These are phyloP conservation scores for Etia nguti DNA, from an alignment of 2,113 vertebrate genomes.

Conservation along the genomic window DNA sequence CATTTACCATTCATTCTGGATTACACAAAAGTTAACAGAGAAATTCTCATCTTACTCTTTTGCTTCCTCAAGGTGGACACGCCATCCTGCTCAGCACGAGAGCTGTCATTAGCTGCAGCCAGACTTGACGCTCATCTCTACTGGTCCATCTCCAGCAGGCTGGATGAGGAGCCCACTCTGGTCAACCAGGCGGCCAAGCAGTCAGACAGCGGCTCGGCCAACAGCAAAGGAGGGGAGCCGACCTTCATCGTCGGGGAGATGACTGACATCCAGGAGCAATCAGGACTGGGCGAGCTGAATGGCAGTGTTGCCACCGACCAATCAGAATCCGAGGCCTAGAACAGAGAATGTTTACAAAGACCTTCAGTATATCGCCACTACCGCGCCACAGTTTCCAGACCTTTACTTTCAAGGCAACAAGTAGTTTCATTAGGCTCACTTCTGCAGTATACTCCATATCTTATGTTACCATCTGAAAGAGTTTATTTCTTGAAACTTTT, in stretches of 20 bases:
- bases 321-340: constrained; percentile 80
- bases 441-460: constrained; percentile 12
- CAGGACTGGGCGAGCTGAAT: constrained; percentile 76
- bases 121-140: constrained; percentile 89
- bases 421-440: constrained; percentile 16
- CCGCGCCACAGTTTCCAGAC: constrained; percentile 7
- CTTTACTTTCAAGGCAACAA: constrained; percentile 42
- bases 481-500: constrained; percentile 11
- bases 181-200: constrained; percentile 51
- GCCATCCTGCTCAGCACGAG: constrained; percentile 84
- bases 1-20: neutral
- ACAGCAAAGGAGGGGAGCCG: constrained; percentile 57
- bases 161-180: constrained; percentile 81
- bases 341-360: constrained; percentile 50
- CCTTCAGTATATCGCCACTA: neutral
- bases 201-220: constrained; percentile 51
- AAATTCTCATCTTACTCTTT: neutral
- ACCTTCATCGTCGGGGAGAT: constrained; percentile 71
- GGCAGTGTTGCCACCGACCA: constrained; percentile 78
- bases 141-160: constrained; percentile 92
- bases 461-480: neutral
- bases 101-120: constrained; percentile 81
- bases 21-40: neutral
- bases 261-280: constrained; percentile 68
- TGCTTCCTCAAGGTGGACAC: constrained; percentile 80